Base-by-base conservation (phyloP, 1,140 invertebrate genomes). In the Globodera rostochiensis region DNA sequence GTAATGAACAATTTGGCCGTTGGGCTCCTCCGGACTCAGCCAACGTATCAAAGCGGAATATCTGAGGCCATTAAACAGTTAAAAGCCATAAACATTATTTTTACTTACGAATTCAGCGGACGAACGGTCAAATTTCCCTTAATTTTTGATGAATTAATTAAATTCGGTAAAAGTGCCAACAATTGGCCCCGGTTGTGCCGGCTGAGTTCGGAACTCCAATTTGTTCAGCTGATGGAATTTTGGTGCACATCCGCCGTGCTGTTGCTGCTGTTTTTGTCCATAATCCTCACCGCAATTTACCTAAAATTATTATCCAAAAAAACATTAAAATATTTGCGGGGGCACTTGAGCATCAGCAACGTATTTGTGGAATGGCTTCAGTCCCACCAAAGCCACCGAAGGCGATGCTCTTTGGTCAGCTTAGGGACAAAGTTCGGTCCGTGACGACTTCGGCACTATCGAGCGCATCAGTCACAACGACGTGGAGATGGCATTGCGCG, bases 31-130 rank as follows among this genome's bases (percentile, higher is more conserved):
- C 53, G 87, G 87, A 11, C 82, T 75, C 11, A 71, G 49, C 87
- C 87, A 88, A 15, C 69, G 74, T n/a, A 89, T 70, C 74, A 87
- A 86, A 9, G 82, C 88, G 7, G 87, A 87, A 76, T 89, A 87
- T 6, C 74, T 75, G 15, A n/a, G 46, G 46, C 3, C 19, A 21
- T 60, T 60, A 19, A 60, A 19, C 11, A 60, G 50, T 57, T 57
- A 36, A 45, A 6, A 50, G 6, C 19, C 46, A 13, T 50, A 75
- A 60, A 50, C 13, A 46, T 1, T 3, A 73, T 49, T 49, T 0
- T 6, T 19, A 75, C 49, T 50, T 15, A 75, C 4, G 87, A 83
- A 79, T 89, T 89, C 60, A 88, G 46, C 11, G 87, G 71, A 46
- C 80, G 79, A 5, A 82, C 80, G 45, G 80, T 86, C 46, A 88